These are phyloP conservation scores for Pteronura brasiliensis DNA, from an alignment of 2,113 vertebrate genomes.

Conservation along the genomic window DNA sequence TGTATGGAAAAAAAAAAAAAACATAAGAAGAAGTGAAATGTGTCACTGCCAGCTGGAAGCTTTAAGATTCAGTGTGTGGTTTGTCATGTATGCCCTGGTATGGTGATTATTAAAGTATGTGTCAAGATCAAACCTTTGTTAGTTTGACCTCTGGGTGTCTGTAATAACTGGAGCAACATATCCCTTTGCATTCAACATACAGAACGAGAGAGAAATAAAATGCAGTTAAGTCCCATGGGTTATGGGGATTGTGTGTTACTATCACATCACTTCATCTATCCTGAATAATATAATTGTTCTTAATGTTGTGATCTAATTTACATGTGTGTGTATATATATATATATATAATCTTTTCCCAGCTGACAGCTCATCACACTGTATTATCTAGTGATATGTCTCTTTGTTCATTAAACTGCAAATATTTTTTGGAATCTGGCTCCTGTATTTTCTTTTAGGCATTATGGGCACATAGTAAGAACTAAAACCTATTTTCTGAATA, in stretches of 20 bases:
- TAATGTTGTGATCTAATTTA: neutral
- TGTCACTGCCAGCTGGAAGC: neutral
- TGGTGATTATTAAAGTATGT: neutral
- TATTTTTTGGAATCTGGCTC: neutral
- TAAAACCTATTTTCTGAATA: constrained; percentile 18
- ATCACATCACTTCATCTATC: neutral
- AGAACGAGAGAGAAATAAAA: neutral
- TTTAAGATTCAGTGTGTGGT: neutral
- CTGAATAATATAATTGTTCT: neutral
- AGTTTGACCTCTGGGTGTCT: neutral
- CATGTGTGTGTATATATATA: too few relatives aligned
- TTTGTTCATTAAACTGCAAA: neutral
- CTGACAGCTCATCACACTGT: neutral
- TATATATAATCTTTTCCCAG: neutral
- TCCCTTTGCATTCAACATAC: neutral
- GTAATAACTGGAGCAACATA: neutral
- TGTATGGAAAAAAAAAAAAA: neutral
- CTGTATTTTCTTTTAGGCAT: neutral
- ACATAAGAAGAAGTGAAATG: neutral
- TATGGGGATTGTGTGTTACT: neutral
- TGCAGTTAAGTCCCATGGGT: neutral
- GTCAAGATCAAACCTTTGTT: neutral
- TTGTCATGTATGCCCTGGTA: neutral
- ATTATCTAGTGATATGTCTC: neutral
- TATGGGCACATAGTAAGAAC: neutral